Conservation (phyloP, 2,797 vertebrate species). For the Lates japonicus region DNA sequence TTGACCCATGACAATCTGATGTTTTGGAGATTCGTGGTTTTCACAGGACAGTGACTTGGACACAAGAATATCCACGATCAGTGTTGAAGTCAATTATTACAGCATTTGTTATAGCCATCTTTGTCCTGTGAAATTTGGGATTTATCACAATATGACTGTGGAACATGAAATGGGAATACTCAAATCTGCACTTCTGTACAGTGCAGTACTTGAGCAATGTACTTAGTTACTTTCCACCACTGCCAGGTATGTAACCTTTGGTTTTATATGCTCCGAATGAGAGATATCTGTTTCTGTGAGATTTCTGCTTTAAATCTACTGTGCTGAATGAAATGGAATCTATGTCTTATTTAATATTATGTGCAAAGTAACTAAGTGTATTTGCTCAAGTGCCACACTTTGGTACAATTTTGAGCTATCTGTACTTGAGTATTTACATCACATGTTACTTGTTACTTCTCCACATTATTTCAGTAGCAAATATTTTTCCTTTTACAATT, state of each 20-base stretch:
- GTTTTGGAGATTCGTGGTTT: not conserved
- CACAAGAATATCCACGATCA: not conserved
- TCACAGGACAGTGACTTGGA: not conserved
- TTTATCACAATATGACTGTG: too few relatives aligned
- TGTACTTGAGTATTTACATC: not conserved
- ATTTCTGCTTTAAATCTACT: not conserved
- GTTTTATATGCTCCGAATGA: not conserved
- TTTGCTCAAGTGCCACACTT: not conserved
- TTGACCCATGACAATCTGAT: not conserved
- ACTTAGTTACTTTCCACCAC: too few relatives aligned
- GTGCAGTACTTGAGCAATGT: too few relatives aligned
- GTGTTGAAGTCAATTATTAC: not conserved
- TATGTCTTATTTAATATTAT: not conserved
- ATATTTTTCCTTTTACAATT: too few relatives aligned
- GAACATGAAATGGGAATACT: too few relatives aligned
- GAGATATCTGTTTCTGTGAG: not conserved
- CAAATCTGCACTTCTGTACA: too few relatives aligned
- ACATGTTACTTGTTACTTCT: not conserved
- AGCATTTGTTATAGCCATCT: not conserved
- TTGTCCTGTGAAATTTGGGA: too few relatives aligned
- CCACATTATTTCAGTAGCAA: not conserved
- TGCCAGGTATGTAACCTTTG: too few relatives aligned
- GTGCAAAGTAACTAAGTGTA: not conserved
- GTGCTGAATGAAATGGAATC: not conserved
- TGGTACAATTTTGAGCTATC: not conserved